phyloP scores from a whole-genome alignment of 1,140 invertebrate species.

The Amphibalanus amphitrite region DNA sequence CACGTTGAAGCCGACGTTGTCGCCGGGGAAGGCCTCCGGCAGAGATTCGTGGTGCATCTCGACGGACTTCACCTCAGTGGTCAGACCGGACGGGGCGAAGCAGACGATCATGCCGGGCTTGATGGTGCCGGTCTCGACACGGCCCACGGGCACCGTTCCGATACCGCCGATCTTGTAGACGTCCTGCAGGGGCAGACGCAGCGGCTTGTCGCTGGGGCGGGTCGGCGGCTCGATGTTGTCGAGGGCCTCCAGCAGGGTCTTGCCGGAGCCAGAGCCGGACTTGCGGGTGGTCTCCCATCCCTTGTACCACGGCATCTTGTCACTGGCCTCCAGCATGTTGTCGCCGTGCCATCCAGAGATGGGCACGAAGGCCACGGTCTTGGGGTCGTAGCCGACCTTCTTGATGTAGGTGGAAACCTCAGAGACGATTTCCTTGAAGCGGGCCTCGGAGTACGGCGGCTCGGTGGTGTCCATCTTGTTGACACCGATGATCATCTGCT shows the following conservation, averaged over 20 bases:
- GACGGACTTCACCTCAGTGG: conserved; percentile 98
- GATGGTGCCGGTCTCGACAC: conserved; percentile 96
- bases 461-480: conserved; percentile 99
- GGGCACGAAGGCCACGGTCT: conserved; percentile 88
- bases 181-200: conserved; percentile 90
- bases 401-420: conserved; percentile 90
- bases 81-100: conserved; percentile 82
- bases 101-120: conserved; percentile 97
- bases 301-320: conserved; percentile 94
- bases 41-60: conserved; percentile 99
- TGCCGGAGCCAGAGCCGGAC: conserved; percentile 66
- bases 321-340: conserved; percentile 84
- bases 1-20: conserved; percentile 98
- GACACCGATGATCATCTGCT: conserved; percentile 93
- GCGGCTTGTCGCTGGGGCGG: conserved; percentile 86
- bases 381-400: conserved; percentile 95
- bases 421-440: conserved; percentile 94
- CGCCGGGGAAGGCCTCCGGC: conserved; percentile 81
- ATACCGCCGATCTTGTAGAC: conserved; percentile 99
- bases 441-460: conserved; percentile 76
- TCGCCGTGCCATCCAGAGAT: conserved; percentile 98
- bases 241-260: conserved; percentile 77
- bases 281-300: conserved; percentile 88
- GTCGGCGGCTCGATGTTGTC: conserved; percentile 85
- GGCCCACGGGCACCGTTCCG: conserved; percentile 94